Conservation (phyloP, 2,113 vertebrate genomes). For the Eleginops maclovinus region DNA sequence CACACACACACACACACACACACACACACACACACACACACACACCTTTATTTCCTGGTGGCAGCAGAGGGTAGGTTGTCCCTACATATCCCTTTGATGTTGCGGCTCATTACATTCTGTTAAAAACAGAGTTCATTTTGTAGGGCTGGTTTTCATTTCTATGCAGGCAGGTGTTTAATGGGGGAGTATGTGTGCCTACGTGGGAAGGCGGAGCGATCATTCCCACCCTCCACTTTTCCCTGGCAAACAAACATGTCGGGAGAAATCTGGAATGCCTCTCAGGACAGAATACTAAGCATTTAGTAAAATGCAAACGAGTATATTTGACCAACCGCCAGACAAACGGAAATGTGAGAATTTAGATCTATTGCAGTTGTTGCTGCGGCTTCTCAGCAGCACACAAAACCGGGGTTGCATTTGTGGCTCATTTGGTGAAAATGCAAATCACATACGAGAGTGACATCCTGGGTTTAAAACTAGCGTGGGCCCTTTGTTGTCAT, state of each 20-base stretch:
- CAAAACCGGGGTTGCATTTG: neutral
- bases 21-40: conserved; percentile 1
- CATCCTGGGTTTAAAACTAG: conserved; percentile 19
- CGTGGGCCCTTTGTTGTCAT: conserved; percentile 20
- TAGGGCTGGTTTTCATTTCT: conserved; percentile 39
- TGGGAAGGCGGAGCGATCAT: conserved; percentile 19
- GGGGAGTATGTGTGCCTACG: conserved; percentile 3
- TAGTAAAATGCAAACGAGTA: conserved; percentile 23
- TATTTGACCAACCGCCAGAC: neutral
- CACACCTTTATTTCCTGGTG: neutral
- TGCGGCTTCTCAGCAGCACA: neutral
- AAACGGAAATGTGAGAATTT: conserved; percentile 13
- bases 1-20: conserved; percentile 7
- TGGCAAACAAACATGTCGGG: conserved; percentile 48
- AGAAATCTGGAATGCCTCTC: conserved; percentile 37
- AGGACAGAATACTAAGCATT: conserved; percentile 50
- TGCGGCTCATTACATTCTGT: conserved; percentile 51
- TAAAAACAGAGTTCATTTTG: conserved; percentile 39
- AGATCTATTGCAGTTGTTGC: neutral
- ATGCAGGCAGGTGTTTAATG: conserved; percentile 51
- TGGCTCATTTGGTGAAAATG: conserved; percentile 5
- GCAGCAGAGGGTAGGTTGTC: conserved; percentile 33
- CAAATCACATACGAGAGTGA: conserved; percentile 25
- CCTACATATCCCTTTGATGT: conserved; percentile 40
- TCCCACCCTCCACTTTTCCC: conserved; percentile 45